Conservation (phyloP, 2,888 invertebrate species). For the Bimastos eiseni region DNA sequence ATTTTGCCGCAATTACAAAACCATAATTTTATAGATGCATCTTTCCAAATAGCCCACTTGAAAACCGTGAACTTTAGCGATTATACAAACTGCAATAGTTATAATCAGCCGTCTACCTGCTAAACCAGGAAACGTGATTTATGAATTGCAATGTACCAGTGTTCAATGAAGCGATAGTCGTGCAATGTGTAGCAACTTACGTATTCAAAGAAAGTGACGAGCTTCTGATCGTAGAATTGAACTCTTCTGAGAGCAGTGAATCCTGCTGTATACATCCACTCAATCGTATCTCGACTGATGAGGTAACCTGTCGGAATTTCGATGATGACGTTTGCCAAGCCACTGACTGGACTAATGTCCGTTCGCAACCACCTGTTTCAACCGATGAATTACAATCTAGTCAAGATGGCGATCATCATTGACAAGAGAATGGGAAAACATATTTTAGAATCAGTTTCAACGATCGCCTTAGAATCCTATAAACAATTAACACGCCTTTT, state of each 20-base stretch:
- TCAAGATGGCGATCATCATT: not conserved
- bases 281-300: constrained; percentile 75
- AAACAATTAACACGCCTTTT: too few species aligned
- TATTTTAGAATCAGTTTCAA: too few species aligned
- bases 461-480: too few species aligned
- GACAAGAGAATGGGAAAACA: not conserved
- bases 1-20: too few species aligned
- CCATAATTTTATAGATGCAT: too few species aligned
- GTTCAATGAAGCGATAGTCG: too few species aligned
- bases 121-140: too few species aligned
- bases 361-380: constrained; percentile 53
- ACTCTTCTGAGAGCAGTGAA: constrained; percentile 83
- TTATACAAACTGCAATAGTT: too few species aligned
- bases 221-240: constrained; percentile 77
- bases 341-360: constrained; percentile 49
- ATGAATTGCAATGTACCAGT: too few species aligned
- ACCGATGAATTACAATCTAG: not conserved
- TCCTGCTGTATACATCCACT: constrained; percentile 79
- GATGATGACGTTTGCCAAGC: constrained; percentile 56
- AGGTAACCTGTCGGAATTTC: constrained; percentile 58
- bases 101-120: too few species aligned
- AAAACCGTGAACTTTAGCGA: too few species aligned
- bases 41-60: too few species aligned
- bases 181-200: constrained; percentile 67
- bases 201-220: constrained; percentile 89